Evolutionary conservation across 2,888 invertebrate species (phyloP).

Genomic region (Lycaena phlaeas): DNA sequence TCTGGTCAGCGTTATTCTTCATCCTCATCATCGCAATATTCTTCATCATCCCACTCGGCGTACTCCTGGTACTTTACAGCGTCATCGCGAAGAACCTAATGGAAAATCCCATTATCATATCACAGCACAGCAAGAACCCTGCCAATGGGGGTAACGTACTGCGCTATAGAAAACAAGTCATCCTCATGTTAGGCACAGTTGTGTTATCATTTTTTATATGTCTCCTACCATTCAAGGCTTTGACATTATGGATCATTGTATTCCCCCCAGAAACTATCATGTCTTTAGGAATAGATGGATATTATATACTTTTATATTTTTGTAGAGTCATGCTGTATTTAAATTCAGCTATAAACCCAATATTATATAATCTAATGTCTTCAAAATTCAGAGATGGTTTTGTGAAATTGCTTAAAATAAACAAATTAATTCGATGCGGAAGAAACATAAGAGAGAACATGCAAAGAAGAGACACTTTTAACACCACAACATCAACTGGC

Average conservation of each 20-base stretch:
- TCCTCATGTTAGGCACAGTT: conserved; percentile 91
- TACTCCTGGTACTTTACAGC: conserved; percentile 86
- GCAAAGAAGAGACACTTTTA: conserved; percentile 77
- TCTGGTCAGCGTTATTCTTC: conserved; percentile 87
- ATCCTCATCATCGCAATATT: conserved; percentile 85
- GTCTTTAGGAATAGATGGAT: conserved; percentile 83
- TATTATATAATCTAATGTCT: conserved; percentile 92
- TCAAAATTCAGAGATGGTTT: conserved; percentile 91
- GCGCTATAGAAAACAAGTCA: conserved; percentile 85
- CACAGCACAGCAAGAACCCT: conserved; percentile 70
- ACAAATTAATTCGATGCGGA: conserved; percentile 57
- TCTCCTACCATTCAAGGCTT: conserved; percentile 88
- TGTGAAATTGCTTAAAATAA: conserved; percentile 74
- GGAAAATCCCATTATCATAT: conserved; percentile 82
- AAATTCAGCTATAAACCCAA: conserved; percentile 93
- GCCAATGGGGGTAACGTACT: conserved; percentile 70
- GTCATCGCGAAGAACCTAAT: conserved; percentile 89
- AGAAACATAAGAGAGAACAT: conserved; percentile 64
- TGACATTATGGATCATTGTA: conserved; percentile 90
- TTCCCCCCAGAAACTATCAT: conserved; percentile 79
- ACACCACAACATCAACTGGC: conserved; percentile 76
- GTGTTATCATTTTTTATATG: conserved; percentile 93
- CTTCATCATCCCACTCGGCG: conserved; percentile 87
- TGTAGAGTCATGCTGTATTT: conserved; percentile 90
- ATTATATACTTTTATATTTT: conserved; percentile 87